A percentile compares a stretch with the other conserved stretches of the same genome.
Conservation (phyloP, 2,113 vertebrate species). For the Barnardius zonarius region DNA sequence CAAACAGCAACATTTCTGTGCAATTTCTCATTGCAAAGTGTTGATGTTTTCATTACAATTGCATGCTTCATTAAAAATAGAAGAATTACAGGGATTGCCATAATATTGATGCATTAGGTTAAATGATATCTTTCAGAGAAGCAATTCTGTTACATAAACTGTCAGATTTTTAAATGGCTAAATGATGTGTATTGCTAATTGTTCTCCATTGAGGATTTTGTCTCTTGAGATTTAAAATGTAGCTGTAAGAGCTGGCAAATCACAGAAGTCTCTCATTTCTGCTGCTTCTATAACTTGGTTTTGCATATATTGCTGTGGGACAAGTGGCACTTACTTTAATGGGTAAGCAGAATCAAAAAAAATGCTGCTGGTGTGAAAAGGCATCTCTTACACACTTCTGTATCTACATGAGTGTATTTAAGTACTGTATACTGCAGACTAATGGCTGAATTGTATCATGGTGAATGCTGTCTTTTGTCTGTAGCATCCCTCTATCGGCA, state of each 20-base stretch:
- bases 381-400: neutral
- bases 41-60: neutral
- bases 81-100: neutral
- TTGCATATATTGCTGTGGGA: neutral
- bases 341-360: neutral
- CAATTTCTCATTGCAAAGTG: slow-evolving; percentile 18
- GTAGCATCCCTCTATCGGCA: neutral
- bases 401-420: neutral
- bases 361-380: neutral
- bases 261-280: neutral
- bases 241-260: neutral
- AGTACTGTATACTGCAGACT: neutral
- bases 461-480: neutral
- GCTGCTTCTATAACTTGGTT: neutral
- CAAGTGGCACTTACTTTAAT: neutral
- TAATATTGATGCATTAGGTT: neutral
- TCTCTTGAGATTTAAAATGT: neutral
- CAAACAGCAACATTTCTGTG: neutral
- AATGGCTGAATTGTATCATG: neutral
- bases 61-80: neutral
- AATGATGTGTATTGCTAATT: neutral
- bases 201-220: neutral
- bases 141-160: neutral
- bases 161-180: neutral
- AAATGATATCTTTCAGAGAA: neutral